These are phyloP conservation scores for Odontamblyopus rebecca DNA, from an alignment of 2,797 vertebrate genomes.

Conservation along the genomic window DNA sequence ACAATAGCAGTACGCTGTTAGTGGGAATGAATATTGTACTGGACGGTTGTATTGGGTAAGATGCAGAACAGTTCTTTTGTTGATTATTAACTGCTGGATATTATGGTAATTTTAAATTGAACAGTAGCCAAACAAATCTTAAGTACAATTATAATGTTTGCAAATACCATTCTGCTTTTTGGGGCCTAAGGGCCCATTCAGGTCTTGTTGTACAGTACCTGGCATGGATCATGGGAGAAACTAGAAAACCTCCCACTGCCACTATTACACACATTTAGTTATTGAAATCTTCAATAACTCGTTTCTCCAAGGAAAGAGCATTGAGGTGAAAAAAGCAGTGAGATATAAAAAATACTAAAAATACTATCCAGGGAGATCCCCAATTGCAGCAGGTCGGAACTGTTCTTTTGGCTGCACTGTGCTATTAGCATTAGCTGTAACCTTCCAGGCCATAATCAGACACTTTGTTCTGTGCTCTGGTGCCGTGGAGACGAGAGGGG, in stretches of 20 bases:
- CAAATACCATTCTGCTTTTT: too few relatives aligned
- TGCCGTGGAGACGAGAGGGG: background rate
- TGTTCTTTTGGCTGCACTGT: constrained; percentile 5
- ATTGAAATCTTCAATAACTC: background rate
- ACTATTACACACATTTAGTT: background rate
- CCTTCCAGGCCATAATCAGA: constrained; percentile 6
- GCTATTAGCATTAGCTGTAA: constrained; percentile 5
- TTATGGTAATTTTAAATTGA: too few relatives aligned
- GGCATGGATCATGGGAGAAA: background rate
- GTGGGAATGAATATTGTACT: too few relatives aligned
- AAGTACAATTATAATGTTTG: too few relatives aligned
- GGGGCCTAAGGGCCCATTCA: background rate
- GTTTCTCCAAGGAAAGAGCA: background rate
- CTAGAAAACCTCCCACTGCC: background rate
- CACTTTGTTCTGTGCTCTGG: constrained; percentile 11
- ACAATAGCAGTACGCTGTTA: too few relatives aligned
- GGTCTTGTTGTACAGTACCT: background rate
- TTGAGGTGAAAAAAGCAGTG: background rate
- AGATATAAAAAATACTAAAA: background rate
- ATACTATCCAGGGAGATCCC: background rate
- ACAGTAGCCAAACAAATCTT: too few relatives aligned
- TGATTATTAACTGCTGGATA: too few relatives aligned
- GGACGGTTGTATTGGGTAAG: too few relatives aligned
- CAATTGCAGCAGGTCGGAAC: background rate
- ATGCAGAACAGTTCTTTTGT: too few relatives aligned